Percentiles rank a stretch among this genome's conserved stretches.
These are phyloP conservation scores for Polydrusus pterygomalis DNA, from an alignment of 2,888 invertebrate species.

Conservation along the genomic window DNA sequence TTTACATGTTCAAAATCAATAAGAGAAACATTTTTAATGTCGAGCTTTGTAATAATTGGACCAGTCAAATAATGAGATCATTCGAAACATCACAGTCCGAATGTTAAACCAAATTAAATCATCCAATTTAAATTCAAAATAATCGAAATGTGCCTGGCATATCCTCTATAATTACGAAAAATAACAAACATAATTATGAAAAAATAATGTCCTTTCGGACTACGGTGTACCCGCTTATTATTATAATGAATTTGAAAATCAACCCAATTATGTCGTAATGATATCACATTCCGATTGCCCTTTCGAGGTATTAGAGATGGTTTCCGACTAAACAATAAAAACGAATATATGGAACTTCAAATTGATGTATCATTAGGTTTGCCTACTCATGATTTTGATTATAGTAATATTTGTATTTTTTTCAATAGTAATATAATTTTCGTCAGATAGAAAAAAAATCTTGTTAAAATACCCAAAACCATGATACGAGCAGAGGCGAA, in stretches of 20 bases:
- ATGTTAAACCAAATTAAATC: slow-evolving; percentile 51
- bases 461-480: neutral
- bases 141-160: slow-evolving; percentile 53
- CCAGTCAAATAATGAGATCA: neutral
- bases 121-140: slow-evolving; percentile 60
- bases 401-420: slow-evolving; percentile 31
- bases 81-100: slow-evolving; percentile 8
- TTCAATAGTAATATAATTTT: slow-evolving; percentile 32
- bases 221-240: slow-evolving; percentile 62
- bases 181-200: slow-evolving; percentile 65
- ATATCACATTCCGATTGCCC: slow-evolving; percentile 61
- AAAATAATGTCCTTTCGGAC: slow-evolving; percentile 63
- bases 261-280: slow-evolving; percentile 61
- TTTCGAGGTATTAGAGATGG: slow-evolving; percentile 51
- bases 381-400: slow-evolving; percentile 42
- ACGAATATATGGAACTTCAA: slow-evolving; percentile 38
- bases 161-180: slow-evolving; percentile 60
- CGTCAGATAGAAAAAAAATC: slow-evolving; percentile 1
- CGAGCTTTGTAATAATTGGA: neutral
- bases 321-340: slow-evolving; percentile 50
- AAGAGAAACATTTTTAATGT: neutral
- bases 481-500: neutral
- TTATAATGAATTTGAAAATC: slow-evolving; percentile 66
- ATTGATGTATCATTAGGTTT: slow-evolving; percentile 45
- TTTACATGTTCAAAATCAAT: no score